Evolutionary conservation across 2,113 vertebrate genomes (phyloP), one percentile per base, ranked within the genome.

Genomic region (Proteles cristata): DNA sequence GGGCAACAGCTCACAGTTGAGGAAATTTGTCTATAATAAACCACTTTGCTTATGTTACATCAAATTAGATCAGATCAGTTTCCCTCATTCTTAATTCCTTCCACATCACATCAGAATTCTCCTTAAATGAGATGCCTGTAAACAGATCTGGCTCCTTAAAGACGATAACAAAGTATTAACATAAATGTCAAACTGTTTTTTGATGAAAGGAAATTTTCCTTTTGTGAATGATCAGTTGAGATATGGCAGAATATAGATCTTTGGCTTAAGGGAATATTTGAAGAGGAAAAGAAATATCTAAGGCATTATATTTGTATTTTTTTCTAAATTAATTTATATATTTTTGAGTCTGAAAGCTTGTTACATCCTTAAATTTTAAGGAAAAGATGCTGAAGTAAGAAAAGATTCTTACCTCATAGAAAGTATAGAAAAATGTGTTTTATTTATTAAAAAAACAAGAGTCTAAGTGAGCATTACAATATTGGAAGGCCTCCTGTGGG

Each of bases 51-150:
- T 94, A 66, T 90, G 58, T 97, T 92, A 86, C 73, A 94, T 85
- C 33, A 96, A 89, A 95, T 96, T 97, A 93, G 65, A 96, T 82
- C 74, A 74, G 55, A 96, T 96, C 96, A 74, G 82, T 91, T 96
- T 82, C 31, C 61, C 74, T 97, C 94, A 95, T 97, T 93, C 86
- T 94, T 92, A 97, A 98, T 96, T 95, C 69, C 83, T 96, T 95
- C 43, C 93, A 96, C 23, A 71, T 83, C 39, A 74, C 33, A 81
- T 93, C 79, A 92, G 69, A 92, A 94, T 77, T 31, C 14, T 88
- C 23, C 53, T 98, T 95, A 96, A 88, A 84, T 94, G 76, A 97
- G 87, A 97, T 68, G 15, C 17, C 39, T 96, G 35, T 88, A 97
- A 96, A 84, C 53, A 96, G 93, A 96, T 88, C 83, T 79, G 33